These are phyloP conservation scores for Geotrupes spiniger DNA, from an alignment of 2,888 invertebrate species.

Conservation along the genomic window DNA sequence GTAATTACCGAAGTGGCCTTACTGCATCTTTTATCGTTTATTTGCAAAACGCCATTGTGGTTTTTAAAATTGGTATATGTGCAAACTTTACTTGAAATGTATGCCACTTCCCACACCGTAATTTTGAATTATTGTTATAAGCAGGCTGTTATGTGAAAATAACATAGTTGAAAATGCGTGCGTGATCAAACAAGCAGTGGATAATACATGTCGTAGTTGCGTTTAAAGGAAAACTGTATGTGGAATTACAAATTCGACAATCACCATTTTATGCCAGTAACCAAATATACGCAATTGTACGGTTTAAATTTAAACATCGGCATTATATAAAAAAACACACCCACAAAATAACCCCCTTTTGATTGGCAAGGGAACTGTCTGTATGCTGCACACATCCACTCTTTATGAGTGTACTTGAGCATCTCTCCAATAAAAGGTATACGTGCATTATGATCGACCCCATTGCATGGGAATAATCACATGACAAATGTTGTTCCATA, in stretches of 20 bases:
- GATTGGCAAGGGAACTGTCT: conserved; percentile 14
- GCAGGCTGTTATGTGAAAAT: conserved; percentile 2
- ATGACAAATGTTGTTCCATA: conserved; percentile 30
- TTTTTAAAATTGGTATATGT: conserved; percentile 2
- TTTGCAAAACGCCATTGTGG: background rate
- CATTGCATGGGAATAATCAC: conserved; percentile 35
- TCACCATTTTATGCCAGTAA: conserved; percentile 21
- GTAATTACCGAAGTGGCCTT: background rate
- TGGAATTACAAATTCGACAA: conserved; percentile 14
- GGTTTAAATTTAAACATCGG: conserved; percentile 5
- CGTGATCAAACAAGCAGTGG: conserved; percentile 6
- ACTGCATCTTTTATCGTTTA: background rate
- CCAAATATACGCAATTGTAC: conserved; percentile 27
- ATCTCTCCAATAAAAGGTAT: conserved; percentile 1
- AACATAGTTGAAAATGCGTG: conserved; percentile 8
- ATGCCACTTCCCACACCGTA: conserved; percentile 5
- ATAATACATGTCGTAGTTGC: background rate
- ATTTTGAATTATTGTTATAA: conserved; percentile 7
- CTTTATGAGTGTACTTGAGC: conserved; percentile 2
- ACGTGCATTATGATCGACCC: conserved; percentile 27
- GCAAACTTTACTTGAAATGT: conserved; percentile 2
- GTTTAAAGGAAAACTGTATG: background rate
- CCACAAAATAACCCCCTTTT: conserved; percentile 16
- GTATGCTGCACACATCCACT: conserved; percentile 2
- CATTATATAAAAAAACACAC: conserved; percentile 13